A percentile compares a stretch with the other conserved stretches of the same genome.
phyloP scores from a whole-genome alignment of 1,140 invertebrate genomes.

The Battus philenor region DNA sequence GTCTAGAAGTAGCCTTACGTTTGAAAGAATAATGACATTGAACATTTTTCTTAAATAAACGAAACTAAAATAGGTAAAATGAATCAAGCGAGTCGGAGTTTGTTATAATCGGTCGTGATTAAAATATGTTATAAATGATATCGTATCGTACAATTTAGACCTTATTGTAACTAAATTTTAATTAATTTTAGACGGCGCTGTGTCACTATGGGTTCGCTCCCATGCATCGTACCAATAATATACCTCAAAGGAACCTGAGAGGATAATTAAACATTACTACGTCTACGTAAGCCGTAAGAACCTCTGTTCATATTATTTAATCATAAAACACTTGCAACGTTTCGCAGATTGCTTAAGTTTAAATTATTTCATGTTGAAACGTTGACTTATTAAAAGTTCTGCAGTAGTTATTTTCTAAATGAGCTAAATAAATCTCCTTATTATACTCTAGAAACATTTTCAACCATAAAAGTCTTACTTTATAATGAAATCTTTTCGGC shows the following conservation, averaged over 20 bases:
- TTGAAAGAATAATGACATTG: too few relatives aligned
- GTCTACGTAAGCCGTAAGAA: slow-evolving; percentile 8
- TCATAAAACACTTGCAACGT: slow-evolving; percentile 11
- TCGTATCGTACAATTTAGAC: too few relatives aligned
- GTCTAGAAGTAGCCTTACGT: too few relatives aligned
- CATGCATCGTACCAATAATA: too few relatives aligned
- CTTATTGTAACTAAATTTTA: too few relatives aligned
- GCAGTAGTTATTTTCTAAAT: slow-evolving; percentile 15
- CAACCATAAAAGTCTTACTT: slow-evolving; percentile 28
- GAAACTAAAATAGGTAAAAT: too few relatives aligned
- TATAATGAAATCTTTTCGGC: slow-evolving; percentile 40
- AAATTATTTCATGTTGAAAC: slow-evolving; percentile 11
- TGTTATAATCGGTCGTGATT: too few relatives aligned
- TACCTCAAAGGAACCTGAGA: slow-evolving; percentile 2
- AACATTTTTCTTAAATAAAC: too few relatives aligned
- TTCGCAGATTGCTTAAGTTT: slow-evolving; percentile 9
- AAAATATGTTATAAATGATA: too few relatives aligned
- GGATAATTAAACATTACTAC: slow-evolving; percentile 6
- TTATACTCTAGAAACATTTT: slow-evolving; percentile 19
- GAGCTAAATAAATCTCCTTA: slow-evolving; percentile 11
- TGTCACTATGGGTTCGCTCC: too few relatives aligned
- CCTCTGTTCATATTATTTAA: slow-evolving; percentile 12
- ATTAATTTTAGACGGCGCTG: too few relatives aligned
- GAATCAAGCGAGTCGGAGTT: too few relatives aligned
- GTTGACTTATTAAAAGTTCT: slow-evolving; percentile 14